A percentile compares a stretch with the other conserved stretches of the same genome.
These are phyloP conservation scores for Bombus affinis DNA, from an alignment of 1,140 invertebrate genomes.

Conservation along the genomic window DNA sequence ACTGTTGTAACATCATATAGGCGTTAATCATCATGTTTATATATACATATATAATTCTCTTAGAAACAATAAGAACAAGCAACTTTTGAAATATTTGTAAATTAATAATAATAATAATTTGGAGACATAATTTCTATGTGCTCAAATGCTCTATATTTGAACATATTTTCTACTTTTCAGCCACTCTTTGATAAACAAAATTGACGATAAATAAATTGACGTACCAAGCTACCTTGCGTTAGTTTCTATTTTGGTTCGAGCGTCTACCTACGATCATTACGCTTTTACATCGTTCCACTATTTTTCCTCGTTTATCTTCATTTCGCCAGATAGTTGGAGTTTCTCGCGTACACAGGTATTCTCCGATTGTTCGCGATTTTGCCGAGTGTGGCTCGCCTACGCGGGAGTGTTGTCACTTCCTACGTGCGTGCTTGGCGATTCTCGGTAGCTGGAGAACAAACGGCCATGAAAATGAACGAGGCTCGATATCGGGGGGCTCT, in stretches of 20 bases:
- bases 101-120: too few relatives aligned
- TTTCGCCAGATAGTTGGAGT: neutral
- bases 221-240: too few relatives aligned
- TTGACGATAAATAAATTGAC: too few relatives aligned
- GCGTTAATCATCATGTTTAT: neutral
- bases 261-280: constrained; percentile 22
- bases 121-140: too few relatives aligned
- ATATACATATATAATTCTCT: too few relatives aligned
- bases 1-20: neutral
- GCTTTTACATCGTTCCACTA: neutral
- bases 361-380: constrained; percentile 61
- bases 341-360: constrained; percentile 17
- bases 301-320: neutral
- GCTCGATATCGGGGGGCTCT: constrained; percentile 2
- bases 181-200: too few relatives aligned
- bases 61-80: too few relatives aligned
- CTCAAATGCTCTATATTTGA: too few relatives aligned
- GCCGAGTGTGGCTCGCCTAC: constrained; percentile 52
- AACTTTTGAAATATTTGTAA: too few relatives aligned
- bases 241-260: too few relatives aligned
- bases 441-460: constrained; percentile 56
- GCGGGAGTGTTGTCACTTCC: constrained; percentile 30
- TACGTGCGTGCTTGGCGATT: constrained; percentile 25
- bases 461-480: constrained; percentile 38
- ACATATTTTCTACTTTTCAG: too few relatives aligned